Evolutionary conservation across 2,113 vertebrate species (phyloP).

Genomic region (Pseudolaguvia tuberculata): DNA sequence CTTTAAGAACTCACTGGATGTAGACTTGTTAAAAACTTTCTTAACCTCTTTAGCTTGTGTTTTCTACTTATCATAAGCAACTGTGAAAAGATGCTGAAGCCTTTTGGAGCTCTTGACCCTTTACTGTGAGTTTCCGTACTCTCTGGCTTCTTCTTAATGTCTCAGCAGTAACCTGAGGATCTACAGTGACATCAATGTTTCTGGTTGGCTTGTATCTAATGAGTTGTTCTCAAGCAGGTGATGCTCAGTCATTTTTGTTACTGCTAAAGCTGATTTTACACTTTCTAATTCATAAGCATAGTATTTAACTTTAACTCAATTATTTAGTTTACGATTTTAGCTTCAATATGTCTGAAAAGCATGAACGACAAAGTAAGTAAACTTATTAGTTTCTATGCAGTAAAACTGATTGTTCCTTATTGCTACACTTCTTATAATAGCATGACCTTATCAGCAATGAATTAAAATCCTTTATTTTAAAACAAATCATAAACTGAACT

Average conservation of each 20-base stretch:
- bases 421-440: no score
- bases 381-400: no score
- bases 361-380: no score
- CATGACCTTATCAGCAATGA: no score
- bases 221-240: neutral
- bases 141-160: neutral
- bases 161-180: neutral
- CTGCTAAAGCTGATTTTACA: no score
- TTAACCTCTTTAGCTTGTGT: slow-evolving; percentile 10
- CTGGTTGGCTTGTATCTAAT: neutral
- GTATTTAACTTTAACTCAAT: no score
- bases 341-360: no score
- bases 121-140: neutral
- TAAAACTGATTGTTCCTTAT: no score
- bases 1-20: neutral
- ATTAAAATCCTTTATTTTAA: no score
- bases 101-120: neutral
- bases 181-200: neutral
- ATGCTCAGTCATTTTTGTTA: neutral
- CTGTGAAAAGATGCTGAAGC: neutral
- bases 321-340: neutral
- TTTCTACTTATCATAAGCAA: neutral
- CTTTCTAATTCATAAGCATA: no score
- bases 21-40: neutral
- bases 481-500: no score